These are phyloP conservation scores for Thalassarche chlororhynchos DNA, from an alignment of 2,113 vertebrate genomes.

Conservation along the genomic window DNA sequence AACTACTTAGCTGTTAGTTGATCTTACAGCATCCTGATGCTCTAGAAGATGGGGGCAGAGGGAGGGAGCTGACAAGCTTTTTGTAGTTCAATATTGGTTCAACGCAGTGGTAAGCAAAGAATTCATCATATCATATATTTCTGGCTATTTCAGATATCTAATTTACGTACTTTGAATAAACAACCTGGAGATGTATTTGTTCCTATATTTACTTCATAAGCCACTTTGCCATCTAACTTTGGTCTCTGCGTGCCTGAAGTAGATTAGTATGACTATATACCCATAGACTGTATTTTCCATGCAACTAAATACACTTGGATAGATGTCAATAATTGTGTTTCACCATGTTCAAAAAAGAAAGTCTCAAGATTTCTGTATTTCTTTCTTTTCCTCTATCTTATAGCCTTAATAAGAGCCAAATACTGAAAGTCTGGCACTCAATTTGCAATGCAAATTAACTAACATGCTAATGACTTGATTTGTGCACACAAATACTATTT, in stretches of 20 bases:
- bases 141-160: neutral
- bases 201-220: neutral
- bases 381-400: neutral
- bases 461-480: conserved; percentile 11
- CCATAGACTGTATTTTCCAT: neutral
- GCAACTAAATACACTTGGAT: neutral
- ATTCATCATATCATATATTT: neutral
- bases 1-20: conserved; percentile 14
- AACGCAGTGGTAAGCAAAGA: neutral
- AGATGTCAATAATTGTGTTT: neutral
- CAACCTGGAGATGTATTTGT: neutral
- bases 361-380: neutral
- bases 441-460: conserved; percentile 26
- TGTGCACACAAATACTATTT: conserved; percentile 31
- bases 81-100: neutral
- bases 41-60: neutral
- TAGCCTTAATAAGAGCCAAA: neutral
- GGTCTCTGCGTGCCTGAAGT: neutral
- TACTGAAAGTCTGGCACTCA: neutral
- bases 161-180: neutral
- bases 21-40: conserved; percentile 9
- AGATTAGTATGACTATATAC: neutral
- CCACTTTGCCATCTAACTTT: neutral
- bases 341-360: neutral
- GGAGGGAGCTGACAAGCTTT: neutral